phyloP scores from a whole-genome alignment of 2,797 vertebrate genomes.

The Enteromius thamalakanensis region DNA sequence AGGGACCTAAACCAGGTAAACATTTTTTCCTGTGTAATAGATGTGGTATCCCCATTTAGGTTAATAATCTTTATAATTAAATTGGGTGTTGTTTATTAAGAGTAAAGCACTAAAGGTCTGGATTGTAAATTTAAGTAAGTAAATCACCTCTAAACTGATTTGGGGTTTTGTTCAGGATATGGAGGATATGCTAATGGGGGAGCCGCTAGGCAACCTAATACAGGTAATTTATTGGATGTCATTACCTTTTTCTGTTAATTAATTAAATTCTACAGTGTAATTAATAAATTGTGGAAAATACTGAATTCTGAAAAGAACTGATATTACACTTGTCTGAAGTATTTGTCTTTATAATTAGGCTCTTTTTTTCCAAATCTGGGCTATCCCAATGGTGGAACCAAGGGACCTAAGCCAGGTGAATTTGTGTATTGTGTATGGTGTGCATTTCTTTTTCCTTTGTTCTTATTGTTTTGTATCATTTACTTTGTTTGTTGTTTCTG shows the following conservation, averaged over 20 bases:
- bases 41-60: background rate
- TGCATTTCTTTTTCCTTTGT: background rate
- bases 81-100: background rate
- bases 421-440: background rate
- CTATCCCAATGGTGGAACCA: constrained; percentile 21
- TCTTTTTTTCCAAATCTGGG: background rate
- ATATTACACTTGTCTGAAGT: background rate
- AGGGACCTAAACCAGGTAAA: constrained; percentile 67
- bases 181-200: constrained; percentile 47
- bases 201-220: constrained; percentile 41
- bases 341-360: background rate
- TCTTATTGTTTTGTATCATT: background rate
- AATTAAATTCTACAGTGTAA: background rate
- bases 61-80: background rate
- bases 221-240: constrained; percentile 44
- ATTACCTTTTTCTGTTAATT: background rate
- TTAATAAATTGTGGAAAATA: background rate
- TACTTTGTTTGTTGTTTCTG: background rate
- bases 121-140: background rate
- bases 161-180: constrained; percentile 36
- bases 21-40: constrained; percentile 10
- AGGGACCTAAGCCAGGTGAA: constrained; percentile 46
- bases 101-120: background rate
- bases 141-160: background rate
- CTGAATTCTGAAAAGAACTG: background rate